These are phyloP conservation scores for Phodopus roborovskii DNA, from an alignment of 2,113 vertebrate genomes.

Conservation along the genomic window DNA sequence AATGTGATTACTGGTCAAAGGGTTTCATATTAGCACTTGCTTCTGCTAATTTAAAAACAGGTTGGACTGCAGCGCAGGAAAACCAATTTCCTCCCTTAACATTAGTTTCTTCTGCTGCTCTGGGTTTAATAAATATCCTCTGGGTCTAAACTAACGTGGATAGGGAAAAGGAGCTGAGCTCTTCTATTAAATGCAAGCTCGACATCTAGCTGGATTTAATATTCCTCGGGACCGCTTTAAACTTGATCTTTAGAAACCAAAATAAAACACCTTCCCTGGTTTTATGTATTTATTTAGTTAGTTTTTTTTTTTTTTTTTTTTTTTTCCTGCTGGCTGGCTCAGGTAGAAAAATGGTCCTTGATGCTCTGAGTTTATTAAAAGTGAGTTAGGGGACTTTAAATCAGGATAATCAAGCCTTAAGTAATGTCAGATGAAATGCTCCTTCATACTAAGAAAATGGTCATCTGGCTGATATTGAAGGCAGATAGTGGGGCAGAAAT, in stretches of 20 bases:
- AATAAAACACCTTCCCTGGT: conserved; percentile 46
- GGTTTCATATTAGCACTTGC: conserved; percentile 79
- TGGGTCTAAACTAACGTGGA: conserved; percentile 55
- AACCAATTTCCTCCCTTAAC: conserved; percentile 81
- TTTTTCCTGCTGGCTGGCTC: not conserved
- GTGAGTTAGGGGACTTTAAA: conserved; percentile 53
- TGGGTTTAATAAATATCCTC: conserved; percentile 77
- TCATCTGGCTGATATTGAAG: not conserved
- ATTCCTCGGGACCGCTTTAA: conserved; percentile 47
- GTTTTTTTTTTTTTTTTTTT: not conserved
- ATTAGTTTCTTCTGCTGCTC: conserved; percentile 76
- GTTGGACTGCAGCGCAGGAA: conserved; percentile 73
- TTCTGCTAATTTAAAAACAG: conserved; percentile 81
- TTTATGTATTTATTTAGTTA: conserved; percentile 40
- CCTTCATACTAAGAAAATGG: conserved; percentile 38
- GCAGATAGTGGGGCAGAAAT: conserved; percentile 30
- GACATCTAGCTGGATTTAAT: not conserved
- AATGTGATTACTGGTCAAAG: conserved; percentile 78
- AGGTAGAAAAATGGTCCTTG: conserved; percentile 56
- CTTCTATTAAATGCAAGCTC: conserved; percentile 59
- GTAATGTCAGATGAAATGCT: conserved; percentile 35
- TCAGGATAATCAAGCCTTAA: conserved; percentile 53
- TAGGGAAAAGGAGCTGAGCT: conserved; percentile 42
- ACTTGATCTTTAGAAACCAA: conserved; percentile 45
- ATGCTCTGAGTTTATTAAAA: conserved; percentile 60